phyloP scores from a whole-genome alignment of 2,797 vertebrate genomes.

The Euphonia xanthogaster region DNA sequence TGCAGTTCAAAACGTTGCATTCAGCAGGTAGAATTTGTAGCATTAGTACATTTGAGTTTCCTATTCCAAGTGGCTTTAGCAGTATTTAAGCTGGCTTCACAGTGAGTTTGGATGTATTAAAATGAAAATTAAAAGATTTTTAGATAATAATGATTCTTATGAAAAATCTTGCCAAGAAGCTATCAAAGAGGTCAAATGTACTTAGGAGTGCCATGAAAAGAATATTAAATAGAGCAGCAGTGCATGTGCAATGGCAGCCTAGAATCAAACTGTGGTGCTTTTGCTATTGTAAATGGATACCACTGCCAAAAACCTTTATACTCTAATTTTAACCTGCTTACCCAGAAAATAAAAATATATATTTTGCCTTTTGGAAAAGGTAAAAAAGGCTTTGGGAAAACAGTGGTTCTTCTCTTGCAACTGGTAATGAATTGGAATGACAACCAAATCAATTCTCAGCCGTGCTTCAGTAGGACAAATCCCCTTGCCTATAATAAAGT shows the following conservation, averaged over 20 bases:
- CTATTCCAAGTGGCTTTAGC: conserved; percentile 1
- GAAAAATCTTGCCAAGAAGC: conserved; percentile 3
- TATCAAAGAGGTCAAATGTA: conserved; percentile 27
- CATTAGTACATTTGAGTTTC: not conserved
- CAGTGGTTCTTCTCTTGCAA: not conserved
- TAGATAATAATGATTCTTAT: conserved; percentile 12
- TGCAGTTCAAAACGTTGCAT: not conserved
- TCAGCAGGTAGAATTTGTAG: not conserved
- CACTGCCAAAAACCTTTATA: not conserved
- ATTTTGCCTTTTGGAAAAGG: not conserved
- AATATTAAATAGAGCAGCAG: conserved; percentile 2
- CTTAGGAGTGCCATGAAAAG: conserved; percentile 21
- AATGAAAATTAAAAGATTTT: conserved; percentile 22
- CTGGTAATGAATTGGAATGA: not conserved
- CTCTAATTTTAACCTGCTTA: not conserved
- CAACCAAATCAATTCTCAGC: conserved; percentile 8
- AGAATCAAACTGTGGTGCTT: not conserved
- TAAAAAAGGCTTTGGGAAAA: not conserved
- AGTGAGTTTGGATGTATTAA: not conserved
- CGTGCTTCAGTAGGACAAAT: not conserved
- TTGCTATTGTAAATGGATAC: not conserved
- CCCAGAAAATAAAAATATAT: not conserved
- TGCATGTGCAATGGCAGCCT: not conserved
- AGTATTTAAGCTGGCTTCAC: not conserved
- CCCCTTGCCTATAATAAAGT: not conserved